Conservation (phyloP, 2,113 vertebrate genomes). For the Phrynosoma blainvillii region DNA sequence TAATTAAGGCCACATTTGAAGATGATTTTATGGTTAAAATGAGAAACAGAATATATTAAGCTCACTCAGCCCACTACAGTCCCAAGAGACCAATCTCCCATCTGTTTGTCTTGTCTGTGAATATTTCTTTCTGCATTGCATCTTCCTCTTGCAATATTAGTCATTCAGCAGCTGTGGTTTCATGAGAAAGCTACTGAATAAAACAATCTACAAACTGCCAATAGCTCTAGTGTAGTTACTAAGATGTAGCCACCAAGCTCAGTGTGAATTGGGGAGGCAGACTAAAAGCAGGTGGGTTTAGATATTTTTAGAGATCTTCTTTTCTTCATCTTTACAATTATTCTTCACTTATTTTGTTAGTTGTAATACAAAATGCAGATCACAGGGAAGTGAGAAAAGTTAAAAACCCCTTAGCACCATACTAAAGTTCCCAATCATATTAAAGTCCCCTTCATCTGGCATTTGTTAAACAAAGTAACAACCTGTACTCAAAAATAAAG, state of each 20-base stretch:
- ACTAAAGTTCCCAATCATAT: no score
- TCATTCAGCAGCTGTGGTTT: neutral
- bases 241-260: neutral
- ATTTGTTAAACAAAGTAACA: no score
- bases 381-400: no score
- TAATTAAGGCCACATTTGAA: slow-evolving; percentile 3
- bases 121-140: neutral
- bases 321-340: no score
- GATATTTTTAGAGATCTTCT: no score
- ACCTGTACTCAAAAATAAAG: no score
- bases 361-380: no score
- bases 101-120: neutral
- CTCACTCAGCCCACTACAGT: neutral
- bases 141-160: slow-evolving; percentile 1
- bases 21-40: neutral
- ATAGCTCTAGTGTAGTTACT: neutral
- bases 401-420: no score
- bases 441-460: no score
- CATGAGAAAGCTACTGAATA: neutral
- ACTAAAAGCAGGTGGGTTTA: neutral
- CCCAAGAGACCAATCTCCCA: neutral
- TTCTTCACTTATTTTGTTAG: no score
- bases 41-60: neutral
- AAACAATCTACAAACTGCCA: neutral
- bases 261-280: neutral